Base-by-base conservation (phyloP, 2,888 invertebrate species). In the Caenorhabditis auriculariae region DNA sequence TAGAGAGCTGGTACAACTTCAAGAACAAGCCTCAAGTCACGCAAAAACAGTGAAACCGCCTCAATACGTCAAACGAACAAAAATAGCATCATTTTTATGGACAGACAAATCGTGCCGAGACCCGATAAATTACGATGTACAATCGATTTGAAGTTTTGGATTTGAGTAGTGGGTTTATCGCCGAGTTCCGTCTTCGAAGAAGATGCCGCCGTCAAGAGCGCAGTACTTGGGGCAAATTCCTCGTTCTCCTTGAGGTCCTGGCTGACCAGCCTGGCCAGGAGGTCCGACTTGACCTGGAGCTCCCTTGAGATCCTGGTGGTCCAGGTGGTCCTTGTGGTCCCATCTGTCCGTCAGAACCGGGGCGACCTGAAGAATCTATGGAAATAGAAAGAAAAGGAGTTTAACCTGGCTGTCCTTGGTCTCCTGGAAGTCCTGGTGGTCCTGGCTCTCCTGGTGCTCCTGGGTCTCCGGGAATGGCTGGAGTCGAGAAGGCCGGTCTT, bases 391-490 rank as follows among this genome's bases (percentile, higher is more conserved):
- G n/a, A 5, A 19, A n/a, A 37, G 29, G 9, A 9, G 12, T 35
- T 24, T 17, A 15, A 61, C 71, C 72, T 19, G 68, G 48, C 56
- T 75, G 74, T 57, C 78, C 78, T 24, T 57, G 58, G 23, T 77
- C 76, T 62, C 76, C 77, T 29, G 78, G 79, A 27, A 77, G 64
- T 53, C 79, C 79, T n/a, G 65, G 66, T 24, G 72, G 77, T 68
- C 74, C 78, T 28, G 73, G 63, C 60, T 80, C 77, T 66, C 80
- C 79, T 37, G 76, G 71, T 35, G 72, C 66, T 65, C 81, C 81
- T 17, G 79, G 76, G 57, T 79, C 80, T 69, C 81, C 81, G 24
- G 81, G 81, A n/a, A 76, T 50, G 6, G 78, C 76, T 5, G 81
- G 81, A 2, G 78, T 78, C 15, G 77, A 75, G 58, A 78, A 75